Percentiles rank a stretch among this genome's conserved stretches.
Evolutionary conservation across 2,888 invertebrate species (phyloP).

Genomic region (Cephus sareptanus): DNA sequence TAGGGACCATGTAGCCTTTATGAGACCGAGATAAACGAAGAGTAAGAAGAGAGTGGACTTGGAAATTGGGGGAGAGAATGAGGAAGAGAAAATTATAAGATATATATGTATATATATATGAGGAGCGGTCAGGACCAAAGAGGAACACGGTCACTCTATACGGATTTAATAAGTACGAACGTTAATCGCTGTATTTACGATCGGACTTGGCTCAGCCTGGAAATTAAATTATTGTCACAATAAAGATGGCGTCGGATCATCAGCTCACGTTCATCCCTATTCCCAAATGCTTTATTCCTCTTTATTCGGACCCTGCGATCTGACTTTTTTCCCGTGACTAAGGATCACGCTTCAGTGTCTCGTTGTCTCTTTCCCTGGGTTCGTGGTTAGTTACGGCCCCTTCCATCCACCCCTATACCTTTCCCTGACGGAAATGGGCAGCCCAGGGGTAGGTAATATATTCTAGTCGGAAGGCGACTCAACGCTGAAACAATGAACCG

Average conservation of each 20-base stretch:
- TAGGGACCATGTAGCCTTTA: conserved; percentile 20
- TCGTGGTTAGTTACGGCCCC: too few relatives aligned
- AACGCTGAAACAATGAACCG: conserved; percentile 64
- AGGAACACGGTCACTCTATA: conserved; percentile 19
- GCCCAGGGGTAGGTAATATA: conserved; percentile 11
- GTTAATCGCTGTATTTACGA: conserved; percentile 63
- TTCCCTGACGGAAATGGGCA: too few relatives aligned
- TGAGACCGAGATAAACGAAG: conserved; percentile 24
- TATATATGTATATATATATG: too few relatives aligned
- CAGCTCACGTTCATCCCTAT: too few relatives aligned
- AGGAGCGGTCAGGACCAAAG: background rate
- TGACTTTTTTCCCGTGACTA: too few relatives aligned
- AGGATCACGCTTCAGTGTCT: too few relatives aligned
- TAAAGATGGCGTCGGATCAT: conserved; percentile 42
- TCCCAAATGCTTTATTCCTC: too few relatives aligned
- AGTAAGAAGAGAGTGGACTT: background rate
- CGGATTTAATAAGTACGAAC: conserved; percentile 60
- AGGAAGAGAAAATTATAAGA: background rate
- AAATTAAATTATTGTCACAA: conserved; percentile 63
- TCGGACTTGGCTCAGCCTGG: conserved; percentile 37
- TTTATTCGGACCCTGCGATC: conserved; percentile 12
- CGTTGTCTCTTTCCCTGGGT: too few relatives aligned
- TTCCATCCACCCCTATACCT: too few relatives aligned
- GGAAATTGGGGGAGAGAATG: background rate
- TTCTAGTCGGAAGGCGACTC: conserved; percentile 17